Conservation (phyloP, 53 echinoderm and acorn worm species). For the Holothuria scabra region DNA sequence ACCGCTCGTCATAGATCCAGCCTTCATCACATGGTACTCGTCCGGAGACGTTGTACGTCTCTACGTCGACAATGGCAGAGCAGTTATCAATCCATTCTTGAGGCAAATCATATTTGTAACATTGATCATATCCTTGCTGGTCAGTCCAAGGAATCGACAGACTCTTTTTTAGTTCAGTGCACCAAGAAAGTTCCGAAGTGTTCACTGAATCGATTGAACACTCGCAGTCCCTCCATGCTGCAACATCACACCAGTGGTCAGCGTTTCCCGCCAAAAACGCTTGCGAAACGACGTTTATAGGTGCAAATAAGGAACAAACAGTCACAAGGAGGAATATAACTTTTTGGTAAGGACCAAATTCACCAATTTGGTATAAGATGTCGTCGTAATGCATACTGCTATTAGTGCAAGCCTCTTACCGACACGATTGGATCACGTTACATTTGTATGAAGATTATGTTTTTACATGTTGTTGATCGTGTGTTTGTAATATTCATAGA, state of each 20-base stretch:
- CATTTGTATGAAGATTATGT: no score
- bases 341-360: slow-evolving; percentile 54
- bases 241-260: slow-evolving; percentile 57
- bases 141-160: slow-evolving; percentile 41
- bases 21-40: slow-evolving; percentile 62
- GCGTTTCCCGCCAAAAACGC: slow-evolving; percentile 48
- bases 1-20: slow-evolving; percentile 68
- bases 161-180: slow-evolving; percentile 33
- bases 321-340: not conserved
- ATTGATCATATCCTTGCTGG: not conserved
- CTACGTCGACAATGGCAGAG: no score
- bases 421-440: no score
- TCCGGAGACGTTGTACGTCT: no score
- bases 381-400: slow-evolving; percentile 53
- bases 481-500: no score
- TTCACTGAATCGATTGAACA: not conserved
- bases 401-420: no score
- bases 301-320: not conserved
- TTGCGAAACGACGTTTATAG: slow-evolving; percentile 36
- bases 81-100: no score
- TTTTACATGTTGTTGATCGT: no score
- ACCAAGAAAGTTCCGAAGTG: not conserved
- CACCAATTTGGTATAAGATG: slow-evolving; percentile 46
- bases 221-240: slow-evolving; percentile 37
- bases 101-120: not conserved